Evolutionary conservation across 2,888 invertebrate species (phyloP).

Genomic region (Phrixothrix hirtus): DNA sequence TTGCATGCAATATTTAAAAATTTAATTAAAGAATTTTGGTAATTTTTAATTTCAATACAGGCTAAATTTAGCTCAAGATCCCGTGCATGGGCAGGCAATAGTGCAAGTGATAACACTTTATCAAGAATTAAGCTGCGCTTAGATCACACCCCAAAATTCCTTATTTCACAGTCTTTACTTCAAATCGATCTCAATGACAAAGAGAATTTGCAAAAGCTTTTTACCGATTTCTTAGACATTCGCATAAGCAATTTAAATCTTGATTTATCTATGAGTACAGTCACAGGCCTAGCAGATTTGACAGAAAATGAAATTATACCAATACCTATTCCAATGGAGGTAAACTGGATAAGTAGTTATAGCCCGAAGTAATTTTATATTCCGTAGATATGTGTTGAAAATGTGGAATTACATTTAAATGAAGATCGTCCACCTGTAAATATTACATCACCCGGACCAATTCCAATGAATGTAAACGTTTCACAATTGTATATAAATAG

Average conservation of each 20-base stretch:
- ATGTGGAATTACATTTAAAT: slow-evolving; percentile 73
- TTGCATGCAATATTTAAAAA: slow-evolving; percentile 1
- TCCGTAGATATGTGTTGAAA: slow-evolving; percentile 70
- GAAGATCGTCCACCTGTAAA: slow-evolving; percentile 83
- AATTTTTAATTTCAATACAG: slow-evolving; percentile 55
- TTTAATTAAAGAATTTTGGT: neutral
- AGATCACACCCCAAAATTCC: slow-evolving; percentile 62
- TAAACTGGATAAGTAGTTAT: too few species aligned
- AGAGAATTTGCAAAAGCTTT: slow-evolving; percentile 54
- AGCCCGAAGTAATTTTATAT: too few species aligned
- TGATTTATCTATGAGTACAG: slow-evolving; percentile 78
- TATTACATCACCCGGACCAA: slow-evolving; percentile 80
- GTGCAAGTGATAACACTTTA: slow-evolving; percentile 55
- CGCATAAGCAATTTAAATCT: slow-evolving; percentile 68
- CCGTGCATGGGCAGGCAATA: slow-evolving; percentile 77
- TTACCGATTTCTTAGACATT: slow-evolving; percentile 64
- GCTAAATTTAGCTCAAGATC: slow-evolving; percentile 81
- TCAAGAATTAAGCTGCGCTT: slow-evolving; percentile 65
- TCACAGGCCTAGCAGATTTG: slow-evolving; percentile 79
- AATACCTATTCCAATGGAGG: slow-evolving; percentile 81
- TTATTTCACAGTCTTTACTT: slow-evolving; percentile 44
- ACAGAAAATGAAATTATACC: slow-evolving; percentile 85
- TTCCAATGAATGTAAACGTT: slow-evolving; percentile 76
- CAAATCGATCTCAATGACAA: slow-evolving; percentile 56
- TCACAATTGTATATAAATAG: slow-evolving; percentile 72